phyloP scores from a whole-genome alignment of 2,113 vertebrate species.

The Mobula hypostoma region DNA sequence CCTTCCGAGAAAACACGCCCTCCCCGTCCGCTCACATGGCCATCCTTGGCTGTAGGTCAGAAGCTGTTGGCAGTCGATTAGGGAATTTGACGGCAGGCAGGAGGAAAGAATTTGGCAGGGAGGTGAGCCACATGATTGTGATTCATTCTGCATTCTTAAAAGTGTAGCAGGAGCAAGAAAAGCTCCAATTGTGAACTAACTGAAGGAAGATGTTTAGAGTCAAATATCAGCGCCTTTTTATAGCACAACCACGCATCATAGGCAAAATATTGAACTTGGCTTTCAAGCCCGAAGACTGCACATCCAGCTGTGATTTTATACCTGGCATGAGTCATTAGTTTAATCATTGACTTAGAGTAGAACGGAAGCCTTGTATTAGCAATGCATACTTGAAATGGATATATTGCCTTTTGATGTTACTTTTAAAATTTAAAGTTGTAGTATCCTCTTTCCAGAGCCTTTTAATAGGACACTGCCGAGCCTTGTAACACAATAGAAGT shows the following conservation, averaged over 20 bases:
- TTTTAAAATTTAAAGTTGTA: constrained; percentile 36
- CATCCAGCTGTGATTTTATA: constrained; percentile 58
- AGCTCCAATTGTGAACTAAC: constrained; percentile 53
- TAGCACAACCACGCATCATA: constrained; percentile 69
- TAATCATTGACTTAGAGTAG: constrained; percentile 59
- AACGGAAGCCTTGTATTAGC: constrained; percentile 65
- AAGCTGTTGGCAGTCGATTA: constrained; percentile 60
- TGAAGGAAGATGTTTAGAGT: constrained; percentile 63
- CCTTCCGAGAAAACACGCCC: constrained; percentile 46
- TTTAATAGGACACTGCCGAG: constrained; percentile 26
- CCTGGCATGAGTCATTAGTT: constrained; percentile 62
- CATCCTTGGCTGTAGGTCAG: constrained; percentile 65
- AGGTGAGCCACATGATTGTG: constrained; percentile 63
- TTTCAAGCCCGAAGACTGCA: constrained; percentile 55
- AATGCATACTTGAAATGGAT: constrained; percentile 38
- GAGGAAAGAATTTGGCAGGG: constrained; percentile 68
- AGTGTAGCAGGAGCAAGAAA: constrained; percentile 60
- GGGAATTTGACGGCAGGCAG: constrained; percentile 59
- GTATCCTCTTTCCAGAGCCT: constrained; percentile 34
- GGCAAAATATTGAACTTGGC: constrained; percentile 79
- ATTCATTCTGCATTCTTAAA: constrained; percentile 69
- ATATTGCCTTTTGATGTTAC: constrained; percentile 36
- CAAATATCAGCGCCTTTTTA: constrained; percentile 80
- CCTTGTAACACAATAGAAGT: constrained; percentile 23
- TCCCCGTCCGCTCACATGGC: constrained; percentile 44